Base-by-base conservation (phyloP, 2,113 vertebrate species). In the Carlito syrichta region DNA sequence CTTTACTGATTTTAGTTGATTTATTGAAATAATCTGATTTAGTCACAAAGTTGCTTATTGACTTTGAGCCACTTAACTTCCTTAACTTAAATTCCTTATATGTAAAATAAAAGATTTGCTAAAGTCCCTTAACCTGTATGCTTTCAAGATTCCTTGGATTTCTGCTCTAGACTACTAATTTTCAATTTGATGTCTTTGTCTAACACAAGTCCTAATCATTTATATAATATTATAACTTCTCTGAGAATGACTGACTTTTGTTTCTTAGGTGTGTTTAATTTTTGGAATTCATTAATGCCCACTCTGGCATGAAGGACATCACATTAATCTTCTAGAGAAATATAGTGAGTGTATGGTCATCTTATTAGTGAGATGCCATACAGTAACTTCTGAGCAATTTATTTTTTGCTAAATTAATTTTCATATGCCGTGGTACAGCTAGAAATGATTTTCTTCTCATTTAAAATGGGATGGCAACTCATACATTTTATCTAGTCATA, bases 371-470 rank as follows among this genome's bases (percentile, higher is more conserved):
- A 76, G 3, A 6, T 52, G 17, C 5, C 30, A 48, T 56, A n/a
- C 5, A 43, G n/a, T 60, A 48, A 62, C 66, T 88, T 88, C 3
- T 83, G 43, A 79, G 30, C 45, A 81, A 90, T 89, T 87, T 92
- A 78, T 84, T 30, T 78, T 86, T 85, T 62, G 12, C 62, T 56
- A 69, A 79, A 71, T 87, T 89, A 97, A 58, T 92, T 74, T 86
- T 22, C 32, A 63, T 62, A 79, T 74, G 27, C 43, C 20, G 48
- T 63, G 14, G 4, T 71, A 43, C 2, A 77, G 8, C 30, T 86
- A 38, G 40, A 93, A 73, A 68, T 93, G 76, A 79, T 4, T 71
- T 32, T 88, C 30, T 76, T 83, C 22, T 91, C 22, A 74, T 81
- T 78, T 85, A 88, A 88, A 94, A 96, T 89, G 13, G 2, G 3